Conservation (phyloP, 2,888 invertebrate genomes). For the Troides aeacus region DNA sequence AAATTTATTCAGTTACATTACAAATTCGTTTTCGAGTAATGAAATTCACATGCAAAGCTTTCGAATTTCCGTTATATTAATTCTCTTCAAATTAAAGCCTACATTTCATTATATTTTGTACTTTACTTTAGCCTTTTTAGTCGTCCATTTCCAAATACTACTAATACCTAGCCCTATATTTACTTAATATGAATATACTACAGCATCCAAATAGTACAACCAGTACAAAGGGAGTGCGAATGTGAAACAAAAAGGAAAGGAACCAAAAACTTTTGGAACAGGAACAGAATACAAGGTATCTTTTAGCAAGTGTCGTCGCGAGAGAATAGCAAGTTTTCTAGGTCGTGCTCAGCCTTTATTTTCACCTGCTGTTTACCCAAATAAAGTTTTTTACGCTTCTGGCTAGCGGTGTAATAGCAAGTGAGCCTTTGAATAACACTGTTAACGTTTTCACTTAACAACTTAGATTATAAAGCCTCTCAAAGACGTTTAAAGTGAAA, state of each 20-base stretch:
- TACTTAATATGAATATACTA: no score
- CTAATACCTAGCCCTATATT: no score
- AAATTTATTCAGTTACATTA: no score
- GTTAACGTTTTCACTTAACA: neutral
- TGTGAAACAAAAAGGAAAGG: neutral
- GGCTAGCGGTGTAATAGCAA: neutral
- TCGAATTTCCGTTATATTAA: no score
- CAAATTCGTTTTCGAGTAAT: no score
- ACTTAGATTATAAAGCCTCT: neutral
- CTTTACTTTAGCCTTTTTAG: no score
- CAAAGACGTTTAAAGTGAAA: neutral
- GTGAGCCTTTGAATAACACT: neutral
- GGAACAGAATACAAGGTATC: conserved; percentile 12
- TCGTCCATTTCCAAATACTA: no score
- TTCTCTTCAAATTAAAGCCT: no score
- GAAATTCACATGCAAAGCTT: no score
- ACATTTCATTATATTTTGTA: no score
- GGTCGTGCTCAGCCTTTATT: conserved; percentile 14
- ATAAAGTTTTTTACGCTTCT: conserved; percentile 13
- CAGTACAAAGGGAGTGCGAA: neutral
- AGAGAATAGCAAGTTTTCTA: conserved; percentile 13
- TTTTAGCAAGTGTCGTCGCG: conserved; percentile 12
- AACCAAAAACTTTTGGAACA: conserved; percentile 9
- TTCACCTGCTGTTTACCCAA: conserved; percentile 11
- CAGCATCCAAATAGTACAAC: neutral